phyloP scores from a whole-genome alignment of 1,140 invertebrate genomes.

The Drosophila orosa region DNA sequence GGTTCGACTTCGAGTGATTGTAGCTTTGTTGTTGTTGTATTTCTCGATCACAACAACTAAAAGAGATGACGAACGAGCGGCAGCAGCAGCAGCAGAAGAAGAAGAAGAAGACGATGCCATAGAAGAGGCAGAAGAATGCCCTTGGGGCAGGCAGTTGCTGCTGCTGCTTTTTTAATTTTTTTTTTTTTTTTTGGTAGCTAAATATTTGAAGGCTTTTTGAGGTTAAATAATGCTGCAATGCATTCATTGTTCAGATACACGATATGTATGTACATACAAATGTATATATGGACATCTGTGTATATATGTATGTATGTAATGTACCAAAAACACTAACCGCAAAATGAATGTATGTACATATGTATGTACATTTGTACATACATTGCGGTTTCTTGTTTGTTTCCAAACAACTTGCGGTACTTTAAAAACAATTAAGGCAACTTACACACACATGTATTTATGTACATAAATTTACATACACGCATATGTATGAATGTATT shows the following conservation, averaged over 20 bases:
- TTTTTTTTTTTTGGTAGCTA: constrained; percentile 33
- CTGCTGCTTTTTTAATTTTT: constrained; percentile 9
- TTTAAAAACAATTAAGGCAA: constrained; percentile 24
- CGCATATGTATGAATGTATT: not conserved
- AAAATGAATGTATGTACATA: constrained; percentile 14
- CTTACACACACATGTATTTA: not conserved
- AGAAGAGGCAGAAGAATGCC: constrained; percentile 32
- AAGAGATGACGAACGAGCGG: constrained; percentile 30
- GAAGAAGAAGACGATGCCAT: constrained; percentile 12
- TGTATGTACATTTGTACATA: not conserved
- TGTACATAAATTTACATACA: too few relatives aligned
- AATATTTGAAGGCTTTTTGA: constrained; percentile 47
- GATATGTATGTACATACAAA: too few relatives aligned
- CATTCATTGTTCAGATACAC: constrained; percentile 35
- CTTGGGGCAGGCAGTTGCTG: constrained; percentile 28
- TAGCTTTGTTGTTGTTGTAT: constrained; percentile 17
- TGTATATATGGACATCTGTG: not conserved
- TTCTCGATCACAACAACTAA: constrained; percentile 30
- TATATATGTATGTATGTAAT: not conserved
- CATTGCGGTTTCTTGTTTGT: constrained; percentile 20
- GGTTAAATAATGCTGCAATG: constrained; percentile 47
- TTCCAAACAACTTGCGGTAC: constrained; percentile 29
- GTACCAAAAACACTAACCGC: constrained; percentile 15
- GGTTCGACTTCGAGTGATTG: constrained; percentile 34
- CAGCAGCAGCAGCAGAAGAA: constrained; percentile 4